These are phyloP conservation scores for Chamaea fasciata DNA, from an alignment of 2,113 vertebrate species.

Conservation along the genomic window DNA sequence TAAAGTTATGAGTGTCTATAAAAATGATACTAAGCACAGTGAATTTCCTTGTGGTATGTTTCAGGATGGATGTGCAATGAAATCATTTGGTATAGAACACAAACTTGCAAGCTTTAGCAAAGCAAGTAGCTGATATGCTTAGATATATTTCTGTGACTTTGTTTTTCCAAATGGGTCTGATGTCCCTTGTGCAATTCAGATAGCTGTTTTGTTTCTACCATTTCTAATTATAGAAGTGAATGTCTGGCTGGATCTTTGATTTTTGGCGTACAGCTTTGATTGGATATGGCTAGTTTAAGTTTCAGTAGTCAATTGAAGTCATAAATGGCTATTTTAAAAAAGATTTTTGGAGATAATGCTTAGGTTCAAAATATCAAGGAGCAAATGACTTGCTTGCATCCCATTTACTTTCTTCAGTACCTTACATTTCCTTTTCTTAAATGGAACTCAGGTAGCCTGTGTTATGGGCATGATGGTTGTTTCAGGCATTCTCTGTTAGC, in stretches of 20 bases:
- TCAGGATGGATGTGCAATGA: neutral
- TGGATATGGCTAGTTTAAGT: neutral
- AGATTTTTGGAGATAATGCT: neutral
- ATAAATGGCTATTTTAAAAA: neutral
- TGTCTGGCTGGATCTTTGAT: neutral
- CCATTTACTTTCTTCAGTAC: neutral
- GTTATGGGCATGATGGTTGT: neutral
- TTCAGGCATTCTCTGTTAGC: neutral
- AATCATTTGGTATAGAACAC: neutral
- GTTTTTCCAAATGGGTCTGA: neutral
- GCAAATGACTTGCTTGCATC: neutral
- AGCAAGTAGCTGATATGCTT: neutral
- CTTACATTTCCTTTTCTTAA: neutral
- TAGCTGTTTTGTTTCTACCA: neutral
- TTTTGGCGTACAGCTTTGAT: neutral
- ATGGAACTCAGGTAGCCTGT: rapidly evolving
- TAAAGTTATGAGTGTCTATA: neutral
- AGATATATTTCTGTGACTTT: neutral
- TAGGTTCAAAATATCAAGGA: neutral
- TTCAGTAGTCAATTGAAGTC: neutral
- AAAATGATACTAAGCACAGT: neutral
- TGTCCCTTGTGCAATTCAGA: neutral
- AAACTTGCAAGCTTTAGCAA: neutral
- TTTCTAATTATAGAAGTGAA: neutral
- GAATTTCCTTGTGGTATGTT: neutral